Percentiles rank a stretch among this genome's conserved stretches.
Conservation (phyloP, 2,797 vertebrate genomes). For the Pangasius djambal region DNA sequence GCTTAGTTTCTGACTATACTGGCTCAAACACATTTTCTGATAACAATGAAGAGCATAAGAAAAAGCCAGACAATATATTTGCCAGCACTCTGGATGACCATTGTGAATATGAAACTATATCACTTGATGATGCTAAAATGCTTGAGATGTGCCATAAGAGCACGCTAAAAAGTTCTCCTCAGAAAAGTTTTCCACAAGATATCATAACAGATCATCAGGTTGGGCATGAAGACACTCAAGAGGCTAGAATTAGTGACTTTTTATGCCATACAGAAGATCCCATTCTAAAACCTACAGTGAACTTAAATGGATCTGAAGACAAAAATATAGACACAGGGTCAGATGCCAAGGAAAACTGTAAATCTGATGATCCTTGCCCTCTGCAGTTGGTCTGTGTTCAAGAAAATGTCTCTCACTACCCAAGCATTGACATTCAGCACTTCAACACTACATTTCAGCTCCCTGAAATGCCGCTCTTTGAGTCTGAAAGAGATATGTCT, state of each 20-base stretch:
- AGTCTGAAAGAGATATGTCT: constrained; percentile 73
- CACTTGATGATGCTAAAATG: constrained; percentile 82
- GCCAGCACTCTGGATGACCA: constrained; percentile 73
- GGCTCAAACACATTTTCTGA: constrained; percentile 60
- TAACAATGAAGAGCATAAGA: constrained; percentile 66
- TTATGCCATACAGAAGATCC: constrained; percentile 68
- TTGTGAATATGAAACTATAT: constrained; percentile 82
- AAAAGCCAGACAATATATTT: constrained; percentile 73
- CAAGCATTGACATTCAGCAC: constrained; percentile 80
- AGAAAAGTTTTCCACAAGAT: constrained; percentile 59
- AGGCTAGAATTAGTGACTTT: constrained; percentile 63
- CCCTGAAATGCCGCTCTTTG: constrained; percentile 81
- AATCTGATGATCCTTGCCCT: constrained; percentile 64
- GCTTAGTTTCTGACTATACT: constrained; percentile 58
- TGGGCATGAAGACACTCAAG: constrained; percentile 59
- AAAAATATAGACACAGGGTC: constrained; percentile 61
- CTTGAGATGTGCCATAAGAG: constrained; percentile 82
- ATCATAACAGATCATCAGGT: background rate
- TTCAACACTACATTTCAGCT: constrained; percentile 82
- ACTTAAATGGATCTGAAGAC: constrained; percentile 73
- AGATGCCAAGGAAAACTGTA: constrained; percentile 66
- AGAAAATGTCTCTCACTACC: constrained; percentile 70
- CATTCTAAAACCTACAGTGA: constrained; percentile 65
- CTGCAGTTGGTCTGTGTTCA: constrained; percentile 52
- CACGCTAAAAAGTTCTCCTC: constrained; percentile 65